Percentiles rank a stretch among this genome's conserved stretches.
These are phyloP conservation scores for Candoia aspera DNA, from an alignment of 2,113 vertebrate species.

Conservation along the genomic window DNA sequence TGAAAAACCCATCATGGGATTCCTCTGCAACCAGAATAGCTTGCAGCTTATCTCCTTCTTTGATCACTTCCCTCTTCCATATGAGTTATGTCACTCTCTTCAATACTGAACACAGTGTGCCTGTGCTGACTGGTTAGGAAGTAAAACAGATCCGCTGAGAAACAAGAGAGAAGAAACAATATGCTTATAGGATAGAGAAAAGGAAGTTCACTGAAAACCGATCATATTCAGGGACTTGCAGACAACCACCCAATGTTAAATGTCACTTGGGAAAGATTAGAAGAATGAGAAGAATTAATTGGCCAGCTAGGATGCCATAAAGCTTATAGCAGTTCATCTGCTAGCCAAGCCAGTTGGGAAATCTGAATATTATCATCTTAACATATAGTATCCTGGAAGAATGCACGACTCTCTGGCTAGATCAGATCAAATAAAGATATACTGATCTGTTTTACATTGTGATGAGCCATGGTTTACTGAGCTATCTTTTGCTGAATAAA, in stretches of 20 bases:
- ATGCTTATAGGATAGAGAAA: neutral
- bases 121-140: too few relatives aligned
- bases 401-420: neutral
- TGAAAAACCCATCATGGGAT: conserved; percentile 10
- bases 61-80: neutral
- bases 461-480: too few relatives aligned
- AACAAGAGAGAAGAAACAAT: neutral
- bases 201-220: neutral
- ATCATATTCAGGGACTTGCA: neutral
- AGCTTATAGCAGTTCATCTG: neutral
- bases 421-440: too few relatives aligned
- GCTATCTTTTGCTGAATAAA: too few relatives aligned
- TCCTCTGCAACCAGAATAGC: neutral
- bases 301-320: neutral
- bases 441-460: too few relatives aligned
- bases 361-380: neutral
- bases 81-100: neutral
- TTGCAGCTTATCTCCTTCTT: neutral
- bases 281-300: neutral
- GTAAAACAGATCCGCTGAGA: neutral
- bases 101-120: neutral
- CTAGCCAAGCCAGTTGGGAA: neutral
- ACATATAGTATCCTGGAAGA: neutral
- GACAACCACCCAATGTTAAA: neutral
- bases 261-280: neutral